phyloP scores from a whole-genome alignment of 1,140 invertebrate species.

The Arion vulgaris region DNA sequence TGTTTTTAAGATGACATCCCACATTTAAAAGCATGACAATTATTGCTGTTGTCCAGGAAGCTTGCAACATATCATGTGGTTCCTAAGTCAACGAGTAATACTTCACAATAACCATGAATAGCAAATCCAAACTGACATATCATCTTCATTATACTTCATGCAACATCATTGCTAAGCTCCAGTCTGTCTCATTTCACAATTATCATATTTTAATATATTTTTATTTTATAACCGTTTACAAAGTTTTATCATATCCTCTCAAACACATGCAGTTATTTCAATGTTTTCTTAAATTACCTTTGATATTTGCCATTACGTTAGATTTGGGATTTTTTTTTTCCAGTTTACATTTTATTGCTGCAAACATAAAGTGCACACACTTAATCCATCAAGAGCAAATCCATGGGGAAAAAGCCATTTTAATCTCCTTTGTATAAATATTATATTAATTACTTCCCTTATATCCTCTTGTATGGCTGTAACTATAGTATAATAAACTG shows the following conservation, averaged over 20 bases:
- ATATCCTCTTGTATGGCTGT: background rate
- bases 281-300: background rate
- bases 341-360: background rate
- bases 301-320: background rate
- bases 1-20: too few relatives aligned
- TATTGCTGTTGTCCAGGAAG: too few relatives aligned
- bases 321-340: background rate
- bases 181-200: background rate
- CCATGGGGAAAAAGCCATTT: background rate
- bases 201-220: background rate
- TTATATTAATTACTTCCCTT: background rate
- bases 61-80: too few relatives aligned
- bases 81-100: too few relatives aligned
- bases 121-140: conserved; percentile 6
- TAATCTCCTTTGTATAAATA: conserved; percentile 6
- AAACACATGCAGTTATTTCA: background rate
- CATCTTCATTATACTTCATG: background rate
- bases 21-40: too few relatives aligned
- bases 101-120: too few relatives aligned
- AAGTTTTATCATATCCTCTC: background rate
- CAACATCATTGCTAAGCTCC: background rate
- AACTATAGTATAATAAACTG: background rate
- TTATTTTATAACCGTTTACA: background rate
- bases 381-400: background rate
- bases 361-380: background rate